Conservation (phyloP, 2,888 invertebrate genomes). For the Hemicrepidius hirtus region DNA sequence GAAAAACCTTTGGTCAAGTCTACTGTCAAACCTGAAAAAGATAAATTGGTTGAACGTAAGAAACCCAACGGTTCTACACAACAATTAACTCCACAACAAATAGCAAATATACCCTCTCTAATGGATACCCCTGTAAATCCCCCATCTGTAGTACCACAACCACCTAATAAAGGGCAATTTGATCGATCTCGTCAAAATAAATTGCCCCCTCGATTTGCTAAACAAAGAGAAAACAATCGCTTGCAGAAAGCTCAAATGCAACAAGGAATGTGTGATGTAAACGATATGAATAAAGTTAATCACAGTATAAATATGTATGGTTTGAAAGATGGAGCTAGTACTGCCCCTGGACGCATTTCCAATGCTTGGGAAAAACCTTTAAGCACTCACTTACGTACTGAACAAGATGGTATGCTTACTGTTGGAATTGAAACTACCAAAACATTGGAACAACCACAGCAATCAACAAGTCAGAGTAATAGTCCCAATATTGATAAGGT, state of each 20-base stretch:
- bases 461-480: constrained; percentile 73
- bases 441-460: constrained; percentile 66
- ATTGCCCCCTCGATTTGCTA: constrained; percentile 86
- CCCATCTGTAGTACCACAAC: constrained; percentile 68
- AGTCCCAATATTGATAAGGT: constrained; percentile 69
- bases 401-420: constrained; percentile 64
- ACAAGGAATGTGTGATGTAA: constrained; percentile 70
- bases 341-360: constrained; percentile 82
- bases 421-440: constrained; percentile 67
- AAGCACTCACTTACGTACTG: constrained; percentile 78
- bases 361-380: constrained; percentile 93
- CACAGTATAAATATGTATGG: constrained; percentile 65
- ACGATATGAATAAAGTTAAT: constrained; percentile 73
- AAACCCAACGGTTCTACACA: constrained; percentile 52
- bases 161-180: constrained; percentile 63
- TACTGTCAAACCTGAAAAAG: constrained; percentile 64
- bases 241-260: constrained; percentile 73
- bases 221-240: constrained; percentile 79
- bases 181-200: constrained; percentile 75
- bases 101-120: constrained; percentile 73
- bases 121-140: constrained; percentile 74
- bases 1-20: constrained; percentile 63
- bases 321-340: constrained; percentile 68
- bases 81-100: constrained; percentile 68
- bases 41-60: constrained; percentile 58